Conservation (phyloP, 2,888 invertebrate genomes). For the Herminia tarsipennalis region DNA sequence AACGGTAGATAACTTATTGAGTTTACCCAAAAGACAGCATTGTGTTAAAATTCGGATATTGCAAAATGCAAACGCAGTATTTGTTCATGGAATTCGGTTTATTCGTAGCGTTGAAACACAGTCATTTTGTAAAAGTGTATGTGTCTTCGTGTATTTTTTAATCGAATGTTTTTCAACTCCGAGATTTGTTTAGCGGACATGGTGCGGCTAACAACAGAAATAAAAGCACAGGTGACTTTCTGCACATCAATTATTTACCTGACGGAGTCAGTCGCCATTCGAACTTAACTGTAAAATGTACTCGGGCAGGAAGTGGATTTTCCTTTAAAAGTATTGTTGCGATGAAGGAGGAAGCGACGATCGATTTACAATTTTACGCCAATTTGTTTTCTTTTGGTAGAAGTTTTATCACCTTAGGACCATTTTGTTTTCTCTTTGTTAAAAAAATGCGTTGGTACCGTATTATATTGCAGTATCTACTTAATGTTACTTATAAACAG, state of each 20-base stretch:
- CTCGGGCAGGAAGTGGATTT: conserved; percentile 58
- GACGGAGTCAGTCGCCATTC: conserved; percentile 70
- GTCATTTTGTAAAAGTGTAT: not conserved
- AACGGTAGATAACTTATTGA: too few relatives aligned
- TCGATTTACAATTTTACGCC: conserved; percentile 42
- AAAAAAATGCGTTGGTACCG: too few relatives aligned
- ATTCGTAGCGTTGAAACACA: not conserved
- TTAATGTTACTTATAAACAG: too few relatives aligned
- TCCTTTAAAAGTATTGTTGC: conserved; percentile 65
- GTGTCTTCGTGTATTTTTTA: conserved; percentile 12
- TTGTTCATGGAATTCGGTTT: not conserved
- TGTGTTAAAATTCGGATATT: too few relatives aligned
- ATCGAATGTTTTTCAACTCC: conserved; percentile 9
- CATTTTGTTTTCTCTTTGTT: not conserved
- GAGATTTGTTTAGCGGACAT: conserved; percentile 34
- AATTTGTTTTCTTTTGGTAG: not conserved
- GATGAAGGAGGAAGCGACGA: conserved; percentile 46
- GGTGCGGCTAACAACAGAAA: conserved; percentile 50
- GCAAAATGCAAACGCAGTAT: too few relatives aligned
- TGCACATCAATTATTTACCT: conserved; percentile 74
- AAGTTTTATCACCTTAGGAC: not conserved
- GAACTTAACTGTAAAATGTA: conserved; percentile 62
- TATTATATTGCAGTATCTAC: too few relatives aligned
- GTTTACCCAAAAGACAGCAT: too few relatives aligned
- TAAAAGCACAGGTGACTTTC: conserved; percentile 59